These are phyloP conservation scores for Campoplex nolae DNA, from an alignment of 2,888 invertebrate species.

Conservation along the genomic window DNA sequence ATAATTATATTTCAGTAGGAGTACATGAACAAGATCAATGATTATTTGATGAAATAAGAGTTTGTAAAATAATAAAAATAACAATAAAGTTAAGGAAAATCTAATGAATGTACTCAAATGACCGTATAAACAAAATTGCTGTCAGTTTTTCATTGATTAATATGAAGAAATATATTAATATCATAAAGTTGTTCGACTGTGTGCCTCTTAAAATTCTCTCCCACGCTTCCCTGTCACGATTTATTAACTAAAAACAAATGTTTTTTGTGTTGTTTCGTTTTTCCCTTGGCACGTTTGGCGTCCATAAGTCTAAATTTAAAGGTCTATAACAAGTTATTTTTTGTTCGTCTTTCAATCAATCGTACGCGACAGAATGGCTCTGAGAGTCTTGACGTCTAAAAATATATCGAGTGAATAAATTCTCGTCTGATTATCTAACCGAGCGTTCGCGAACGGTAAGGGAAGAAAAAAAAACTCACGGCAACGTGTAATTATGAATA, in stretches of 20 bases:
- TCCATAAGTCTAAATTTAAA: conserved; percentile 3
- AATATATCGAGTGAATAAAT: conserved; percentile 15
- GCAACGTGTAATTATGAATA: conserved; percentile 36
- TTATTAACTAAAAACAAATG: neutral
- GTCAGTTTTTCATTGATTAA: no score
- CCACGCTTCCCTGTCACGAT: neutral
- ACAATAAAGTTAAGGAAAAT: no score
- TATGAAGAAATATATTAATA: no score
- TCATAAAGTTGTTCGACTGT: no score
- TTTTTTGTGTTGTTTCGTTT: neutral
- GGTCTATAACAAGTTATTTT: neutral
- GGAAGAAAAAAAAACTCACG: neutral
- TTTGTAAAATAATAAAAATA: neutral
- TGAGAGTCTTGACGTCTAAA: neutral
- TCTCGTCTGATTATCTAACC: conserved; percentile 10
- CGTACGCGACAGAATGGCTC: neutral
- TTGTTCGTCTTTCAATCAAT: conserved; percentile 12
- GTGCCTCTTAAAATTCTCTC: neutral
- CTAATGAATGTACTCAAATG: neutral
- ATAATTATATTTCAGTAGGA: neutral
- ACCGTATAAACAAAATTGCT: neutral
- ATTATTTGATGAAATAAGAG: no score
- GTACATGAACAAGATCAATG: neutral
- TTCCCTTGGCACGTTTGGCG: neutral
- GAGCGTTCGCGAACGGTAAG: neutral